Evolutionary conservation across 2,113 vertebrate species (phyloP), one percentile per base, ranked within the genome.

Genomic region (Phocoena sinus): DNA sequence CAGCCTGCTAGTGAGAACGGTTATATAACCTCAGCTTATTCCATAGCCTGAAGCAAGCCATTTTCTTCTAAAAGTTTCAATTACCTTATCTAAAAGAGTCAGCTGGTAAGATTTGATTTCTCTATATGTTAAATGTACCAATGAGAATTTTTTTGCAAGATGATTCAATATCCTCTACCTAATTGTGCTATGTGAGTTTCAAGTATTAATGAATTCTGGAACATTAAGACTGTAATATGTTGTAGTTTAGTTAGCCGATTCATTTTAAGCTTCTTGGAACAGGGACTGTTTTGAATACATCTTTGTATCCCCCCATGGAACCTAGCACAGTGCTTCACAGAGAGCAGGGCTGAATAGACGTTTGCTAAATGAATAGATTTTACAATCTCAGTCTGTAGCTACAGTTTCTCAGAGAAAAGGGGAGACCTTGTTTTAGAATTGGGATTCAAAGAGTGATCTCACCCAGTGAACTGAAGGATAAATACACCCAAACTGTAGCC

Each of bases 51-150:
- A 6, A 82, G 91, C n/a, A 44, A 91, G 62, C 38, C 31, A 58
- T 94, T 94, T 94, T 67, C 74, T 88, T 95, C 58, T 77, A 91
- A 81, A 89, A 65, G 82, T 91, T 89, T 91, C 71, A 31, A 70
- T 89, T 70, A 26, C 5, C 38, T 81, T n/a, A 47, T 79, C 47
- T 91, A 20, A 71, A 73, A 53, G 68, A 31, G 36, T 85, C 31
- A 31, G 26, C 36, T 67, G 12, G 62, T 83, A 65, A 92, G 79
- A 56, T 70, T 21, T 96, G 14, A 89, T 84, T 74, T 89, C 36
- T 94, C 70, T 76, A 0, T 80, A 20, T 62, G 17, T 67, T 87
- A 76, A 94, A 71, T 8, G 7, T n/a, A 68, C 28, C 7, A 38
- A 53, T 82, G 38, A 88, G 18, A 36, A 85, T 33, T 77, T 82